Evolutionary conservation across 2,113 vertebrate genomes (phyloP), one percentile per base, ranked within the genome.

Genomic region (Oncorhynchus gorbuscha): DNA sequence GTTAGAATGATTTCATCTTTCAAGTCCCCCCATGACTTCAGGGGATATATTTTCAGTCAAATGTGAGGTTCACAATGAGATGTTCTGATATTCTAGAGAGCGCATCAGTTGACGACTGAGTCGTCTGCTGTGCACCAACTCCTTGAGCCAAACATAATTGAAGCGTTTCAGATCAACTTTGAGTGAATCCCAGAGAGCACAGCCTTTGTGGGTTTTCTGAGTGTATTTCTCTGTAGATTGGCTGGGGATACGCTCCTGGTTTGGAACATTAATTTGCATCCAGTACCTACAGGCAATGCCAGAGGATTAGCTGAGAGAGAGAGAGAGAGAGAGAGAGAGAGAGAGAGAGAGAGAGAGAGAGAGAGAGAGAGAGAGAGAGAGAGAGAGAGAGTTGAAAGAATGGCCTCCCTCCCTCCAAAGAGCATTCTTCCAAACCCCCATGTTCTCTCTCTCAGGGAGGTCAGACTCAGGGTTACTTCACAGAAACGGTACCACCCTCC

Each of bases 401-500:
- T 76, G n/a, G 75, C 71, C 26, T 72, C 48, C 26, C 39, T 45
- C 39, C 39, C 49, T 20, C 71, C 73, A 55, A 32, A 30, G 14
- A 32, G 69, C 39, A n/a, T 22, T 70, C 39, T n/a, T 55, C 69
- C 69, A 28, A 69, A 55, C 81, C 85, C 72, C 82, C 78, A 72
- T 3, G 75, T 18, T 74, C 83, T 78, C 0, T 78, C 0, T 62
- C 64, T 22, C 71, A 73, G 72, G 48, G 72, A 84, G 87, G 89
- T 89, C 89, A 90, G 20, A 69, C 73, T 75, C 24, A 0, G 82
- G 89, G 86, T 89, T 77, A 74, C 67, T 86, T 91, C 89, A 73
- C 87, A 89, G 87, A 88, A 85, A 80, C 73, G 73, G 74, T 83
- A 78, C 76, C 86, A 82, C 81, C 82, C 87, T 81, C 76, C 48